These are phyloP conservation scores for Sparidentex hasta DNA, from an alignment of 2,797 vertebrate genomes.

Conservation along the genomic window DNA sequence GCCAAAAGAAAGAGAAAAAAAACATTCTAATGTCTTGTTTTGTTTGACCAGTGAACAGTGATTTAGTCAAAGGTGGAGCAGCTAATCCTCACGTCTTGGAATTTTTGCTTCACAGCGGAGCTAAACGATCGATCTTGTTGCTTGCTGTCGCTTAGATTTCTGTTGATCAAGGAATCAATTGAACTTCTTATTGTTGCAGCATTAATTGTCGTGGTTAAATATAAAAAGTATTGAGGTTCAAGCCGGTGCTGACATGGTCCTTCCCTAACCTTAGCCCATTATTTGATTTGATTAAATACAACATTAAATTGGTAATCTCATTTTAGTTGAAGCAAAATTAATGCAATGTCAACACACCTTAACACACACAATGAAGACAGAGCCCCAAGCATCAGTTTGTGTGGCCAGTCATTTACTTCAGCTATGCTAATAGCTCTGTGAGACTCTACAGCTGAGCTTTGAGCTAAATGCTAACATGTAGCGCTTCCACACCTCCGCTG, in stretches of 20 bases:
- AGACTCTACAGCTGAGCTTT: not conserved
- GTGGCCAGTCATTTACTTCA: no score
- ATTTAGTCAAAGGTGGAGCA: not conserved
- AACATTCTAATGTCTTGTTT: not conserved
- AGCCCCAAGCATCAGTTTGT: no score
- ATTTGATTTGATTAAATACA: not conserved
- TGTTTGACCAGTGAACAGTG: not conserved
- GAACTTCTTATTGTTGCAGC: not conserved
- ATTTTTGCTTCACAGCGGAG: not conserved
- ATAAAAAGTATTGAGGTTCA: not conserved
- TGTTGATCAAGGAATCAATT: not conserved
- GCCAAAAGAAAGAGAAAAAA: not conserved
- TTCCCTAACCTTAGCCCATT: not conserved
- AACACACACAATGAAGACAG: no score
- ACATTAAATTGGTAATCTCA: not conserved
- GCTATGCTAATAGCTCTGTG: not conserved
- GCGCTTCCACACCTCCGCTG: no score
- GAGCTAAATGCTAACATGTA: not conserved
- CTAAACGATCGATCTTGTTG: not conserved
- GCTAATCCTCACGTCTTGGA: not conserved
- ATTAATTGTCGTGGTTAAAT: not conserved
- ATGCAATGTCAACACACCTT: no score
- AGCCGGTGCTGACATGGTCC: not conserved
- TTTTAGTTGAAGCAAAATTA: not conserved
- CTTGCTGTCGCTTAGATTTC: not conserved